Base-by-base conservation (phyloP, 2,113 vertebrate species). In the Chloroceryle aenea region DNA sequence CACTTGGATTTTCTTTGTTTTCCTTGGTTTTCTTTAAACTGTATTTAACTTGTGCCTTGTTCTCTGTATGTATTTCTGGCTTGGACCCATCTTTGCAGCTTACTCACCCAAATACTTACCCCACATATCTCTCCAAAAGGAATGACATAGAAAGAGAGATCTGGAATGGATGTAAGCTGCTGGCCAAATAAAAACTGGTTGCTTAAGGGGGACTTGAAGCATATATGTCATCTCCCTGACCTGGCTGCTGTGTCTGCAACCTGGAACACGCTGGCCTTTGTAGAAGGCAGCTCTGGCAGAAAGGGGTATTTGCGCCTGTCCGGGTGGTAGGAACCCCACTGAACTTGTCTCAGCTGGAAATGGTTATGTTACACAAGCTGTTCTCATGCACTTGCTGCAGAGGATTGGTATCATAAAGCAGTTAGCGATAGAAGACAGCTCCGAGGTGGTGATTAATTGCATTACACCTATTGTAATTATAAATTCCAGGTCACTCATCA, bases 401-500 rank as follows among this genome's bases (percentile, higher is more conserved):
- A 80, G 91, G 62, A 10, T 88, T 61, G 61, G 67, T 82, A 69
- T 87, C 89, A 34, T 58, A 50, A 45, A 90, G 89, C 85, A 50
- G 50, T 14, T 61, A 47, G 93, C 48, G 16, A 82, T 9, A 74
- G 84, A 63, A 94, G 94, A 32, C 93, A 94, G 82, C 93, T 88
- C 79, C 5, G 18, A 83, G 86, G 91, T 94, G 94, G 48, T 96
- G 96, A 96, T 97, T 90, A 96, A 97, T 95, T 94, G 66, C 87
- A 91, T 96, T 84, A 92, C 95, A 97, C 87, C 87, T 69, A 90
- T 93, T 93, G 85, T 95, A 96, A 97, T 96, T 94, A 93, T 59
- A 89, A 95, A 97, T 96, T 97, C 96, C 96, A 97, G 95, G 95
- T 96, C 96, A 95, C 92, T 97, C 96, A 97, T 97, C 96, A 1